A percentile compares a stretch with the other conserved stretches of the same genome.
These are phyloP conservation scores for Fregata magnificens DNA, from an alignment of 2,113 vertebrate species.

Conservation along the genomic window DNA sequence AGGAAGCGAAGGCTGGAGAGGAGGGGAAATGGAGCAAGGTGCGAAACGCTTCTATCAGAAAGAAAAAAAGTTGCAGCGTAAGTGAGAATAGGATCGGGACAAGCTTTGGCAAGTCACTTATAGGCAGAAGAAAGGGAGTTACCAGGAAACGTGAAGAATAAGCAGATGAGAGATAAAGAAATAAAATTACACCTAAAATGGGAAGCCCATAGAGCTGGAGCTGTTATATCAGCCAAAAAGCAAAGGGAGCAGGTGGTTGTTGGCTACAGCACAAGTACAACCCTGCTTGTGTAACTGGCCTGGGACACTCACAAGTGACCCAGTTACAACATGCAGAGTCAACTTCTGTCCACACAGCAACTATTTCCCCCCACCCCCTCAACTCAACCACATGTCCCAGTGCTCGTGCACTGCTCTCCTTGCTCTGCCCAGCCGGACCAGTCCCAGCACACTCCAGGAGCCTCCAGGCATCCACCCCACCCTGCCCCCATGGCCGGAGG, in stretches of 20 bases:
- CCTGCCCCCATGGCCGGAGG: background rate
- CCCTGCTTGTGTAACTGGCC: background rate
- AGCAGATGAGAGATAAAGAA: background rate
- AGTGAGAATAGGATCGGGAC: background rate
- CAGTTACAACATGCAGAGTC: background rate
- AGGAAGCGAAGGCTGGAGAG: background rate
- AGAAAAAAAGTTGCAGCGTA: background rate
- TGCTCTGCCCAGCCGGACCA: background rate
- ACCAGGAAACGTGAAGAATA: background rate
- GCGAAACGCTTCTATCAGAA: background rate
- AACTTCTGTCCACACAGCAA: background rate
- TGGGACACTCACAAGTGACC: background rate
- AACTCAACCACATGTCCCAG: background rate
- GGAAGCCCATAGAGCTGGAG: background rate
- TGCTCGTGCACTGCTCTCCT: rapidly evolving
- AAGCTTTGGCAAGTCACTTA: background rate
- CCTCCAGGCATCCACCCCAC: background rate
- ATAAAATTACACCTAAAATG: background rate
- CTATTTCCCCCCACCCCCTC: background rate
- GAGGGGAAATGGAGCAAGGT: background rate
- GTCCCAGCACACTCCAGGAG: background rate
- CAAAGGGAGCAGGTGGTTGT: background rate
- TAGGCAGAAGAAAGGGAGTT: background rate
- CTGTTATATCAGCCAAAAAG: background rate
- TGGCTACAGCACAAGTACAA: background rate